These are phyloP conservation scores for Mythimna pallens DNA, from an alignment of 2,888 invertebrate genomes.

Conservation along the genomic window DNA sequence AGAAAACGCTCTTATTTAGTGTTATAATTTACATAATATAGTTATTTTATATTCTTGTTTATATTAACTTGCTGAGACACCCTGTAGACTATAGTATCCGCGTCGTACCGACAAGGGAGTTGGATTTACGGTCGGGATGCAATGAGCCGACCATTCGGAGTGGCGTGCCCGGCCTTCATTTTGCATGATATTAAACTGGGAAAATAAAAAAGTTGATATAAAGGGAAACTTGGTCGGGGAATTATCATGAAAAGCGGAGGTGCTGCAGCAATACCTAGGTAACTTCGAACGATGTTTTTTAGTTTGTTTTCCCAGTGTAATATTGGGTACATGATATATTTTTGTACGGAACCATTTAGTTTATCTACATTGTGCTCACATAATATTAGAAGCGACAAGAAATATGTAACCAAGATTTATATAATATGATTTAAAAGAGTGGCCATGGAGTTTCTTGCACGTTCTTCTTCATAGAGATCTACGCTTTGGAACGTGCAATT, in stretches of 20 bases:
- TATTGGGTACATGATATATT: conserved; percentile 52
- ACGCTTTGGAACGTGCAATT: too few species aligned
- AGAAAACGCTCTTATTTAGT: not conserved
- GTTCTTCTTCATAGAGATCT: too few species aligned
- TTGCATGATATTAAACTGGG: conserved; percentile 85
- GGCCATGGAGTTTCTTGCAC: too few species aligned
- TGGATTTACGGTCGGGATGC: conserved; percentile 79
- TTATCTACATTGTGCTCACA: too few species aligned
- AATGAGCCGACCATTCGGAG: conserved; percentile 80
- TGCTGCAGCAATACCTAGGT: conserved; percentile 65
- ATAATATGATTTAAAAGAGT: too few species aligned
- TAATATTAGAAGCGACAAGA: too few species aligned
- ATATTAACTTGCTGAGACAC: conserved; percentile 30
- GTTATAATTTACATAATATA: not conserved
- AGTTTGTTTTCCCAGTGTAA: conserved; percentile 60
- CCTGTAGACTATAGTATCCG: conserved; percentile 46
- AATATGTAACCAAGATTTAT: too few species aligned
- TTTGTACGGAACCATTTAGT: conserved; percentile 27
- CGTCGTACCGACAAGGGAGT: conserved; percentile 64
- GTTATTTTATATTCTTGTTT: conserved; percentile 16
- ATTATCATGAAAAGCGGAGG: conserved; percentile 84
- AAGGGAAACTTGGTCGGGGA: conserved; percentile 78
- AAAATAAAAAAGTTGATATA: conserved; percentile 82
- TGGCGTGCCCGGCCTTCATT: conserved; percentile 79
- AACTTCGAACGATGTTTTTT: conserved; percentile 68